Percentiles rank a stretch among this genome's conserved stretches.
These are phyloP conservation scores for Anolis sagrei DNA, from an alignment of 2,113 vertebrate genomes.

Conservation along the genomic window DNA sequence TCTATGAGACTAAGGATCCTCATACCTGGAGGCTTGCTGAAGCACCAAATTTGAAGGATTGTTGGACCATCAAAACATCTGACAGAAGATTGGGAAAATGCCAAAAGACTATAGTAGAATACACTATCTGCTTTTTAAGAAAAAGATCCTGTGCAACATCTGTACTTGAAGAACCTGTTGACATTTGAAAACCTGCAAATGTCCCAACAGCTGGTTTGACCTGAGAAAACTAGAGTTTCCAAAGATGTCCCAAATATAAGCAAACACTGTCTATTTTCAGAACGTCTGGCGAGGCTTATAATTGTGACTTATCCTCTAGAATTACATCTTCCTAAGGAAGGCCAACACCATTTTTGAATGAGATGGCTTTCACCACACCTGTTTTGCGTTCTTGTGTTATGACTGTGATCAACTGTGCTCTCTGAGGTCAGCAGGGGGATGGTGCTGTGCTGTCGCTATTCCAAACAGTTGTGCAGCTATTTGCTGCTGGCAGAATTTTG, in stretches of 20 bases:
- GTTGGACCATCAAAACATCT: neutral
- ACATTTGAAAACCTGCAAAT: neutral
- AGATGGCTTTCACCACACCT: conserved; percentile 19
- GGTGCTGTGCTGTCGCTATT: neutral
- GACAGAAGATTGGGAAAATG: too few relatives aligned
- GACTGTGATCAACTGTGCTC: neutral
- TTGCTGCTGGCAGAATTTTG: conserved; percentile 32
- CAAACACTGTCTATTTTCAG: neutral
- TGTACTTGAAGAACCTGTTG: neutral
- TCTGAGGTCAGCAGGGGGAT: neutral
- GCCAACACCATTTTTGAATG: neutral
- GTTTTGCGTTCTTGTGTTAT: conserved; percentile 16
- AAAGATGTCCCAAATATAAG: conserved; percentile 16
- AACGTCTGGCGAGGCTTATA: conserved; percentile 1
- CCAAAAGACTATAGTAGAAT: neutral
- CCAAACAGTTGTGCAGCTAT: conserved; percentile 20
- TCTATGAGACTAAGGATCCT: too few relatives aligned
- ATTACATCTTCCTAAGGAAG: neutral
- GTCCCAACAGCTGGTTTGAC: neutral
- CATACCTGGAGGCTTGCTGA: neutral
- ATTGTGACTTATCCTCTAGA: conserved; percentile 10
- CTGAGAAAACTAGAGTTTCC: neutral
- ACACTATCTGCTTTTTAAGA: too few relatives aligned
- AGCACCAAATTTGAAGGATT: neutral
- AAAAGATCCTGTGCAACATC: too few relatives aligned